These are phyloP conservation scores for Ophioderma brevispina DNA, from an alignment of 35 echinoderm and acorn worm species.

Conservation along the genomic window DNA sequence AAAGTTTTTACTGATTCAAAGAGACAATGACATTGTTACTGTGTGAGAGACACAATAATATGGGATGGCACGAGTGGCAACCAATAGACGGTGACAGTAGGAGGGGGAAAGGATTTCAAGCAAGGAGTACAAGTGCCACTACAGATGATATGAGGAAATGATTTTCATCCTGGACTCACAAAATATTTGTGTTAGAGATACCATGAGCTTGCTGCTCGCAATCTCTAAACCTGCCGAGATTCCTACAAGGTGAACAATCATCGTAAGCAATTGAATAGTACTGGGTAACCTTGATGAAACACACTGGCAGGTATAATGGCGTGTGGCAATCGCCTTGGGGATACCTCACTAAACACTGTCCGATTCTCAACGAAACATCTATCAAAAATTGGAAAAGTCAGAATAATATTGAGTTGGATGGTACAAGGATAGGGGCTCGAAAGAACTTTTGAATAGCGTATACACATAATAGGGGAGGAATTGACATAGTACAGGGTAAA, in stretches of 20 bases:
- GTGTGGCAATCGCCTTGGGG: conserved; percentile 13
- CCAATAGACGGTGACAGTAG: conserved; percentile 21
- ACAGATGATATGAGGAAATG: conserved; percentile 43
- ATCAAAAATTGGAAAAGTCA: conserved; percentile 37
- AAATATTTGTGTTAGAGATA: conserved; percentile 39
- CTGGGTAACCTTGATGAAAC: background rate
- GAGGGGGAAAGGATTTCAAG: conserved; percentile 43
- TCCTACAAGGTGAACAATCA: conserved; percentile 7
- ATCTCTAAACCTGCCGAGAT: conserved; percentile 10
- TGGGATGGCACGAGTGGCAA: background rate
- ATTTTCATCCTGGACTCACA: conserved; percentile 64
- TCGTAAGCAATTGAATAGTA: conserved; percentile 28
- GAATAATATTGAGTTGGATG: conserved; percentile 53
- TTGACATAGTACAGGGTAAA: conserved; percentile 54
- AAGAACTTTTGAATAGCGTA: conserved; percentile 44
- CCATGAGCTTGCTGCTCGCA: conserved; percentile 44
- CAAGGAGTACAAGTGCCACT: conserved; percentile 15
- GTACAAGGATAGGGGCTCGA: conserved; percentile 52
- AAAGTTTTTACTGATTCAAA: no score
- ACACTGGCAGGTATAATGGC: background rate
- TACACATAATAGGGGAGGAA: conserved; percentile 62
- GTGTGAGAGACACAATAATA: background rate
- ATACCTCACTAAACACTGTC: conserved; percentile 23
- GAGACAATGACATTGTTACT: no score
- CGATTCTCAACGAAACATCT: background rate